Evolutionary conservation across 2,113 vertebrate genomes (phyloP).

Genomic region (Illadopsis cleaveri): DNA sequence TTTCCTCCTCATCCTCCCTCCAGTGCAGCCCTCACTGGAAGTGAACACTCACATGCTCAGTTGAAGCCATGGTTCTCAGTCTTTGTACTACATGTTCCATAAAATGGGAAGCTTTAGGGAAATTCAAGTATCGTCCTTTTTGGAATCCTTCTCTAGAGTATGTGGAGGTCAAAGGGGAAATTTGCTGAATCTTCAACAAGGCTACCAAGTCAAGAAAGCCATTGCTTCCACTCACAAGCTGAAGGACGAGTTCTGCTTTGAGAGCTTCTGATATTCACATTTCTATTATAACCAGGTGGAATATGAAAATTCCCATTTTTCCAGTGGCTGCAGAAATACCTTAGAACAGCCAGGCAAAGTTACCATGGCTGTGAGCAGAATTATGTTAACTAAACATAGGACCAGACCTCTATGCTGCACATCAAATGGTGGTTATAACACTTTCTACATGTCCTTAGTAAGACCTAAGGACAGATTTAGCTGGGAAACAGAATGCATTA

Average conservation of each 20-base stretch:
- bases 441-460: neutral
- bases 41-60: neutral
- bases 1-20: neutral
- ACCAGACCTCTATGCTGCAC: neutral
- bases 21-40: neutral
- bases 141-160: neutral
- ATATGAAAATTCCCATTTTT: constrained; percentile 1
- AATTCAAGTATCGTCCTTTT: neutral
- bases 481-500: neutral
- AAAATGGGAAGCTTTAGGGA: neutral
- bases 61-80: neutral
- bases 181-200: neutral
- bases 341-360: neutral
- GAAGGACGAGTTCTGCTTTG: constrained; percentile 2
- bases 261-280: neutral
- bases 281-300: neutral
- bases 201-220: neutral
- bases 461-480: neutral
- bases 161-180: neutral
- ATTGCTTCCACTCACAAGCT: neutral
- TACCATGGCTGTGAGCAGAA: neutral
- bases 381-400: neutral
- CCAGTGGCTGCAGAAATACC: neutral
- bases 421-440: neutral
- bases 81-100: neutral